phyloP scores from a whole-genome alignment of 2,797 vertebrate genomes.

The Labroides dimidiatus region DNA sequence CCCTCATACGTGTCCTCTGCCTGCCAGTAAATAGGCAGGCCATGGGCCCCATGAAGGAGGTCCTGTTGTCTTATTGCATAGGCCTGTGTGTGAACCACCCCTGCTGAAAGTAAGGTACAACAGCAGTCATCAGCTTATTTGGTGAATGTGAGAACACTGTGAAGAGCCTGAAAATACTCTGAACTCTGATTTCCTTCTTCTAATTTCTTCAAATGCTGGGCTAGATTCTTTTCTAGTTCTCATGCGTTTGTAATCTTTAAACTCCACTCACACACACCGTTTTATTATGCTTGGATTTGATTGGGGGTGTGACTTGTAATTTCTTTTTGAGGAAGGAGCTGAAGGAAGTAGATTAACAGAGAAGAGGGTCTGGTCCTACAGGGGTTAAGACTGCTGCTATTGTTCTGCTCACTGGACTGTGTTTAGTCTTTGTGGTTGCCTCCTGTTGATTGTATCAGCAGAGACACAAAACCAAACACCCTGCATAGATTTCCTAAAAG shows the following conservation, averaged over 20 bases:
- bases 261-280: conserved; percentile 14
- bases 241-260: conserved; percentile 8
- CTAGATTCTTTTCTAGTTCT: conserved; percentile 11
- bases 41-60: conserved; percentile 48
- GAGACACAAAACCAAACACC: conserved; percentile 51
- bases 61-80: conserved; percentile 51
- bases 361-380: conserved; percentile 68
- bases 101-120: conserved; percentile 34
- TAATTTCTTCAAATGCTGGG: conserved; percentile 18
- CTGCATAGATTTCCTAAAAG: conserved; percentile 2
- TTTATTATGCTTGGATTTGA: conserved; percentile 38
- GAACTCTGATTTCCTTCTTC: conserved; percentile 10
- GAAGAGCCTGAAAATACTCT: conserved; percentile 25
- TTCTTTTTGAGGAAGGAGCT: conserved; percentile 80
- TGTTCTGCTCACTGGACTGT: conserved; percentile 73
- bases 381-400: conserved; percentile 78
- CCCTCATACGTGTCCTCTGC: conserved; percentile 43
- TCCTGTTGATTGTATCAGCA: conserved; percentile 56
- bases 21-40: conserved; percentile 69
- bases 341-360: conserved; percentile 84
- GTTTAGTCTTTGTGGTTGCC: conserved; percentile 60
- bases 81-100: conserved; percentile 38
- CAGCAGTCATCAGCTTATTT: conserved; percentile 29
- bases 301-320: conserved; percentile 43
- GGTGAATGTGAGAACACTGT: conserved; percentile 40